Conservation (phyloP, 2,797 vertebrate genomes). For the Melanotaenia boesemani region DNA sequence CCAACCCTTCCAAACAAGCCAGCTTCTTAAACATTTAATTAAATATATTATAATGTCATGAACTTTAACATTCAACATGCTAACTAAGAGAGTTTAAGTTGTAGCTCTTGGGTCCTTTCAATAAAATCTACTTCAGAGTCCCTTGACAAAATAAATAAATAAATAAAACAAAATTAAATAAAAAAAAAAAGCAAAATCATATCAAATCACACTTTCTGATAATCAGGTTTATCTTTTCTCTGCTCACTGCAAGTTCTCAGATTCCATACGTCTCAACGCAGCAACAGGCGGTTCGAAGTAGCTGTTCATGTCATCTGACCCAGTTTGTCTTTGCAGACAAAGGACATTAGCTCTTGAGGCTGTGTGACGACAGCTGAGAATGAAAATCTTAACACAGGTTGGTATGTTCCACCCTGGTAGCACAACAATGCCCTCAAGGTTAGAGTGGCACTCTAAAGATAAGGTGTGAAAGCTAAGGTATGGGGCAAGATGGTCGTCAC, state of each 20-base stretch:
- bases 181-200: too few species aligned
- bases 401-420: slow-evolving; percentile 48
- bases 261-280: not conserved
- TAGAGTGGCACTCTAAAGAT: slow-evolving; percentile 27
- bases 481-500: slow-evolving; percentile 4
- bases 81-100: too few species aligned
- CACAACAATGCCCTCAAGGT: slow-evolving; percentile 48
- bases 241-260: not conserved
- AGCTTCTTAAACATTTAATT: too few species aligned
- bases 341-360: slow-evolving; percentile 10
- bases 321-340: slow-evolving; percentile 25
- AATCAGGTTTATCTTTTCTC: not conserved
- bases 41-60: too few species aligned
- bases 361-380: slow-evolving; percentile 46
- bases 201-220: not conserved
- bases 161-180: too few species aligned
- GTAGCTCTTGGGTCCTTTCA: too few species aligned
- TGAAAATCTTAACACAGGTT: slow-evolving; percentile 27
- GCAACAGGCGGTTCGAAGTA: not conserved
- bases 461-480: slow-evolving; percentile 34
- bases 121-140: too few species aligned
- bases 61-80: too few species aligned
- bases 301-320: not conserved
- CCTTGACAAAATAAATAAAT: too few species aligned
- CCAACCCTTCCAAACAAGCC: too few species aligned